Conservation (phyloP, 1,140 invertebrate species). For the Neodiprion lecontei region DNA sequence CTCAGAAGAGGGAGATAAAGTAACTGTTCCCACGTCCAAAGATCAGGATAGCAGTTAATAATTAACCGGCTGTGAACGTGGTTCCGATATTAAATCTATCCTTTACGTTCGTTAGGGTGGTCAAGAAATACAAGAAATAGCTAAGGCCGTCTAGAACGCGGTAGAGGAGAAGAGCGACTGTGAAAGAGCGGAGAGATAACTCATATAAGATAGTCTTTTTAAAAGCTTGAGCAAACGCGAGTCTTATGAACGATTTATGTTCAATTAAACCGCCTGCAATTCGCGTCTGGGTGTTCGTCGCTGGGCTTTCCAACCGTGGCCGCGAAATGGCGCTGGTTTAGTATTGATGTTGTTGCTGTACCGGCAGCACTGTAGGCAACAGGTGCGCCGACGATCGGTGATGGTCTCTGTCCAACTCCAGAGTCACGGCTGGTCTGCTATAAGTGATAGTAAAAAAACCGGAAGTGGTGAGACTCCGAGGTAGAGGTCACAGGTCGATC, state of each 20-base stretch:
- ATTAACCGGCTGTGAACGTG: conserved; percentile 22
- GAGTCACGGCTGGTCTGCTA: no score
- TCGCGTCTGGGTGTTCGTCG: conserved; percentile 1
- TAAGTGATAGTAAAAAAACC: conserved; percentile 33
- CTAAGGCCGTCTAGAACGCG: background rate
- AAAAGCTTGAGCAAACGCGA: conserved; percentile 14
- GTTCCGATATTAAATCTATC: conserved; percentile 2
- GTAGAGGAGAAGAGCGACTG: background rate
- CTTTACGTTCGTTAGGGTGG: conserved; percentile 13
- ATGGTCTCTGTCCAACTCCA: background rate
- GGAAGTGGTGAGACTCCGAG: conserved; percentile 41
- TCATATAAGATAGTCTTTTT: conserved; percentile 20
- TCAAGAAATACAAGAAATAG: background rate
- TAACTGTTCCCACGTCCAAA: conserved; percentile 24
- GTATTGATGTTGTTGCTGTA: background rate
- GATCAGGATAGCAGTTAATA: conserved; percentile 23
- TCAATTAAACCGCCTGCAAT: conserved; percentile 20
- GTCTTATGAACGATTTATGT: conserved; percentile 22
- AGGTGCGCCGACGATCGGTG: background rate
- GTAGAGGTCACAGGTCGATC: conserved; percentile 38
- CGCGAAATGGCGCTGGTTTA: background rate
- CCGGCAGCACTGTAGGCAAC: background rate
- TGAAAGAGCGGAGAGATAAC: conserved; percentile 7
- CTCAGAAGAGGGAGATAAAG: background rate
- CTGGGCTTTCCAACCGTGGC: background rate